phyloP scores from a whole-genome alignment of 2,797 vertebrate genomes.

The Lagodon rhomboides region DNA sequence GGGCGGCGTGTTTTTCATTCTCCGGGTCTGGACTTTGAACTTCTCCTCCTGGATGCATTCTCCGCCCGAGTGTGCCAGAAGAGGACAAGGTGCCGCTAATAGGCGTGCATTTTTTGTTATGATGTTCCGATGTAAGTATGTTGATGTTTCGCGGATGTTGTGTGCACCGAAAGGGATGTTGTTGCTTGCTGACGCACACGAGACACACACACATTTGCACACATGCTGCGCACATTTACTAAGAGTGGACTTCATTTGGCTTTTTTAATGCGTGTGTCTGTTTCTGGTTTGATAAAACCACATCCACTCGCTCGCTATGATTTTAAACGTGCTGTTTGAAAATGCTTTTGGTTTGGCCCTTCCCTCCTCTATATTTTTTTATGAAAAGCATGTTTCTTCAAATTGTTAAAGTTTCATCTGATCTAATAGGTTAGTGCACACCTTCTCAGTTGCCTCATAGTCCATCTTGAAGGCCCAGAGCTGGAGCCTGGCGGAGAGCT shows the following conservation, averaged over 20 bases:
- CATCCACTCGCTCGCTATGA: slow-evolving; percentile 1
- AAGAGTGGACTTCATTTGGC: slow-evolving; percentile 20
- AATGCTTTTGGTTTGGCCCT: background rate
- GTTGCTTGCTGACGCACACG: slow-evolving; percentile 38
- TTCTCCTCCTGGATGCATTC: slow-evolving; percentile 58
- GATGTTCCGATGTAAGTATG: slow-evolving; percentile 64
- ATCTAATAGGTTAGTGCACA: slow-evolving; percentile 56
- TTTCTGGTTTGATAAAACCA: slow-evolving; percentile 45
- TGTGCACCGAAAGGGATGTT: slow-evolving; percentile 62
- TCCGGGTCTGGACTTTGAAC: slow-evolving; percentile 71
- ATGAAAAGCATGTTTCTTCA: background rate
- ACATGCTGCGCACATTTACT: slow-evolving; percentile 67
- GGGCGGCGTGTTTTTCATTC: slow-evolving; percentile 61
- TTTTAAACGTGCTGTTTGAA: slow-evolving; percentile 9
- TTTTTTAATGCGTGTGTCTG: slow-evolving; percentile 18
- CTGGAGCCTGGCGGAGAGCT: slow-evolving; percentile 90
- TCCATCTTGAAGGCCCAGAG: slow-evolving; percentile 99
- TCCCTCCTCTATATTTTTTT: background rate
- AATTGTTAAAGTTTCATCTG: background rate
- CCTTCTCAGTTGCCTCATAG: slow-evolving; percentile 96
- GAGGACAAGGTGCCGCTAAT: slow-evolving; percentile 62
- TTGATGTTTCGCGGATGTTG: slow-evolving; percentile 71
- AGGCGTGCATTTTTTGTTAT: slow-evolving; percentile 69
- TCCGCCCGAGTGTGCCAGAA: slow-evolving; percentile 40
- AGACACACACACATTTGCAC: slow-evolving; percentile 51